phyloP scores from a whole-genome alignment of 2,888 invertebrate genomes.

The Copidosoma aretas region DNA sequence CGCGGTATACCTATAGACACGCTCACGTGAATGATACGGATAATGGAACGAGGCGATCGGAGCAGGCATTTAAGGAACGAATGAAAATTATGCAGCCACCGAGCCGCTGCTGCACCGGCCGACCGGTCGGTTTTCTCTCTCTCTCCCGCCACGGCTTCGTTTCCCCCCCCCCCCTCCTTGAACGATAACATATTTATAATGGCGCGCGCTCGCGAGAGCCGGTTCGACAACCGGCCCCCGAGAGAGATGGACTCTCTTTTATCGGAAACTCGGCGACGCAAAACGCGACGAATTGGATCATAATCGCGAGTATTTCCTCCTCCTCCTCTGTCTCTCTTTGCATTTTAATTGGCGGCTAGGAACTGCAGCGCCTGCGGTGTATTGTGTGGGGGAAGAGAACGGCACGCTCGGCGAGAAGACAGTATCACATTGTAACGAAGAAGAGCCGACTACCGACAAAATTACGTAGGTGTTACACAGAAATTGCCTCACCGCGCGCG shows the following conservation, averaged over 20 bases:
- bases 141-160: constrained; percentile 2
- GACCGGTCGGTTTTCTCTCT: constrained; percentile 22
- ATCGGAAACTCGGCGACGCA: constrained; percentile 16
- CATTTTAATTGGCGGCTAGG: constrained; percentile 29
- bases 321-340: not conserved
- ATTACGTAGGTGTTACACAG: constrained; percentile 40
- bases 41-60: constrained; percentile 39
- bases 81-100: constrained; percentile 36
- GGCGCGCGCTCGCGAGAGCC: constrained; percentile 13
- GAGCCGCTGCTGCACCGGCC: constrained; percentile 11
- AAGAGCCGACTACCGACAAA: constrained; percentile 32
- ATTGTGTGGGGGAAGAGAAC: too few relatives aligned
- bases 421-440: constrained; percentile 20
- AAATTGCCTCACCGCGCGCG: constrained; percentile 30
- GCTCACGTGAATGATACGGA: constrained; percentile 36
- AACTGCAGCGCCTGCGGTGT: too few relatives aligned
- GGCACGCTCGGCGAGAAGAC: not conserved
- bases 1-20: not conserved
- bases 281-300: constrained; percentile 23
- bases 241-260: constrained; percentile 17
- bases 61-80: constrained; percentile 40
- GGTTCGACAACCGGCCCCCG: constrained; percentile 25
- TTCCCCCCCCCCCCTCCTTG: constrained; percentile 7
- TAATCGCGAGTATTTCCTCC: constrained; percentile 37
- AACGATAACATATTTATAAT: constrained; percentile 38